A percentile compares a stretch with the other conserved stretches of the same genome.
phyloP scores from a whole-genome alignment of 1,140 invertebrate species.

The Heliothis subflexa region DNA sequence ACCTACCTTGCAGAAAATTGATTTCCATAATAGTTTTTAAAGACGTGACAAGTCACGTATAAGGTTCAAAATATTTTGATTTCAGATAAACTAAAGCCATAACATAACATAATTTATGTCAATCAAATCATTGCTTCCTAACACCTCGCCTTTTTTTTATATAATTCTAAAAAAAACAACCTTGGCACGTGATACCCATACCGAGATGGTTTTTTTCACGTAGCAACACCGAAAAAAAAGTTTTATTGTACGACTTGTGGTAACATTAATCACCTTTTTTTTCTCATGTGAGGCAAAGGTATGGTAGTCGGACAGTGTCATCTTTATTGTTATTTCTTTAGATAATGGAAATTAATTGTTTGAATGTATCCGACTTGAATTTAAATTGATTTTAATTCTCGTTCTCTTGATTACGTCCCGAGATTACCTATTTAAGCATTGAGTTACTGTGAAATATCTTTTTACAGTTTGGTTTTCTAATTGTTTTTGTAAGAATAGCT shows the following conservation, averaged over 20 bases:
- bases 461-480: not conserved
- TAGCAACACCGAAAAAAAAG: constrained; percentile 22
- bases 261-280: constrained; percentile 44
- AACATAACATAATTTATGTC: not conserved
- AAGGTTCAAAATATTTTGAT: not conserved
- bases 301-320: constrained; percentile 47
- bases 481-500: not conserved
- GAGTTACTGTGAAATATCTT: constrained; percentile 37
- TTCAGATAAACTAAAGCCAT: not conserved
- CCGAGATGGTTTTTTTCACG: constrained; percentile 10
- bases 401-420: constrained; percentile 43
- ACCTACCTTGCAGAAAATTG: no score
- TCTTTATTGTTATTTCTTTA: constrained; percentile 54
- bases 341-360: constrained; percentile 59
- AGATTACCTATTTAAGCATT: constrained; percentile 16
- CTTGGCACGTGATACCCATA: constrained; percentile 28
- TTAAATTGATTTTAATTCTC: constrained; percentile 56
- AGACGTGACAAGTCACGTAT: not conserved
- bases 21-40: no score
- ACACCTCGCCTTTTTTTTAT: not conserved
- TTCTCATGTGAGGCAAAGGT: constrained; percentile 7
- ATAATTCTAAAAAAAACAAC: not conserved
- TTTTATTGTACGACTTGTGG: not conserved
- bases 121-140: not conserved
- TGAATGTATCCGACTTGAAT: constrained; percentile 50